Conservation (phyloP, 2,797 vertebrate genomes). For the Tamandua tetradactyla region DNA sequence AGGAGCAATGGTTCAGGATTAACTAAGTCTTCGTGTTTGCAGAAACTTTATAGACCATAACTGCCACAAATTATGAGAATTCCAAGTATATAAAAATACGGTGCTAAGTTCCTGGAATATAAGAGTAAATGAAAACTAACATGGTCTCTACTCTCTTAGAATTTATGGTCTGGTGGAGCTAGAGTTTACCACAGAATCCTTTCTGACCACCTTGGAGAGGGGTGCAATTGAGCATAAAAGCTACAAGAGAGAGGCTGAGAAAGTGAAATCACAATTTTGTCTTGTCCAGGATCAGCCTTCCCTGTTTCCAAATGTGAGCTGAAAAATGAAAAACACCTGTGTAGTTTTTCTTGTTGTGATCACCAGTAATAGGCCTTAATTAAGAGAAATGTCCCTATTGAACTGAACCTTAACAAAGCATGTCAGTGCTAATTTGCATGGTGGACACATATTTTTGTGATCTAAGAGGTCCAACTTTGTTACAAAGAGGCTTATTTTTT, state of each 20-base stretch:
- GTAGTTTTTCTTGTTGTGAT: background rate
- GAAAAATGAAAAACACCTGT: background rate
- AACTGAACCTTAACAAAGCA: background rate
- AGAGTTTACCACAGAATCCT: background rate
- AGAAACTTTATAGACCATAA: too few species aligned
- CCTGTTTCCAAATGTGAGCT: background rate
- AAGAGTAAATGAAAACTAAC: background rate
- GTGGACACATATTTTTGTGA: background rate
- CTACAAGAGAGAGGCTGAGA: background rate
- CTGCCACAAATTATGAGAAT: too few species aligned
- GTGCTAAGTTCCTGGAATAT: background rate
- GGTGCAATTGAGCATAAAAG: background rate
- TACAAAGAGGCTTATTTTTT: background rate
- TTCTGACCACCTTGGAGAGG: background rate
- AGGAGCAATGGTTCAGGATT: too few species aligned
- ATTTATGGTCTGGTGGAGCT: background rate
- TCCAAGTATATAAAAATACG: background rate
- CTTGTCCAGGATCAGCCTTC: background rate
- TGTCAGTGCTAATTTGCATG: background rate
- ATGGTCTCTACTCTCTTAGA: background rate
- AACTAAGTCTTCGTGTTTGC: too few species aligned
- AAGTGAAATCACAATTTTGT: background rate
- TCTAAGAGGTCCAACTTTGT: background rate
- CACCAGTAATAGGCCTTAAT: background rate
- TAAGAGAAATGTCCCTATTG: background rate